Evolutionary conservation across 2,113 vertebrate species (phyloP), one percentile per base, ranked within the genome.

Genomic region (Coregonus clupeaformis): DNA sequence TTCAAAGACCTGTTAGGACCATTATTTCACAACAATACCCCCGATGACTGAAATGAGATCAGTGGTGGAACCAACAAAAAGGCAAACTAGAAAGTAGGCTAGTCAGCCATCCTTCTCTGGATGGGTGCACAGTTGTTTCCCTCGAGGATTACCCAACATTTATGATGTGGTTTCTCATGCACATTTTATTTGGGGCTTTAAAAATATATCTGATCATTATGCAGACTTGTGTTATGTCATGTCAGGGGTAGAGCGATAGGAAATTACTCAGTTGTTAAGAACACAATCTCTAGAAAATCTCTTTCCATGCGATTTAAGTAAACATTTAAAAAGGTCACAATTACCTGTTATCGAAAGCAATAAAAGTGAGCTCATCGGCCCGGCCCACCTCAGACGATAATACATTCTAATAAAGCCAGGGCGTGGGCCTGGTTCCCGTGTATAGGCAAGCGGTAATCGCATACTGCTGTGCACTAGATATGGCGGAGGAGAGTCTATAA

Each of bases 1-100:
- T 86, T 85, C 82, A 88, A 84, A 80, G 68, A 72, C 36, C 47
- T 13, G 79, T 47, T 75, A 85, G 70, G 75, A 63, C 74, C 55
- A 67, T n/a, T 75, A 6, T 77, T 57, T 70, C 72, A 80, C 81
- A 72, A 88, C 73, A 79, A 81, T 77, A 73, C 70, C 12, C 81
- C 77, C 76, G 86, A 79, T 77, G 77, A 76, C 59, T 25, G 55
- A 69, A 71, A 25, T 20, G 22, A 72, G 57, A 69, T 71, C 49
- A 18, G 49, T 52, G 49, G 49, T 5, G 68, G 20, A 57, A 66
- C 69, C 62, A 25, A 68, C n/a, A 72, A 24, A n/a, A 69, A 30
- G 63, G 76, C 45, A 73, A 77, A 84, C 47, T 70, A 52, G 4
- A 27, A 29, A 27, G n/a, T 27, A 27, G 62, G 62, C 22, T 4